A percentile compares a stretch with the other conserved stretches of the same genome.
Conservation (phyloP, 1,140 invertebrate genomes). For the Nylanderia fulva region DNA sequence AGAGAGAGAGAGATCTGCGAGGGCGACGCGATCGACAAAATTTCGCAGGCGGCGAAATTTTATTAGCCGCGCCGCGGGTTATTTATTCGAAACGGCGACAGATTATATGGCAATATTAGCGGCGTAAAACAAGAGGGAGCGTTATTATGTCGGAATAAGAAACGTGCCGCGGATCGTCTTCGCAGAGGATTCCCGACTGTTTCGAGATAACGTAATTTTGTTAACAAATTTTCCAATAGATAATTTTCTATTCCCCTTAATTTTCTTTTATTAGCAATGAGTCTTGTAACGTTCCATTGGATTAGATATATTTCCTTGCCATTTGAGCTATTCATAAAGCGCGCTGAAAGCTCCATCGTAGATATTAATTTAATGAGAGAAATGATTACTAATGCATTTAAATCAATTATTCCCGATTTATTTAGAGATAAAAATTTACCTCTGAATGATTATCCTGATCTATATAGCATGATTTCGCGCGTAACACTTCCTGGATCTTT, state of each 20-base stretch:
- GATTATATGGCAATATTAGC: constrained; percentile 75
- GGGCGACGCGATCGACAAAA: constrained; percentile 54
- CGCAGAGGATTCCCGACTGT: not conserved
- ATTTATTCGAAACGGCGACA: constrained; percentile 75
- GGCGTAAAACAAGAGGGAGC: constrained; percentile 27
- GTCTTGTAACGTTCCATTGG: not conserved
- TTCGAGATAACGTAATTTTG: not conserved
- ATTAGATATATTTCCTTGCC: not conserved
- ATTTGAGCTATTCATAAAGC: not conserved
- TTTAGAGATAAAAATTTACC: not conserved
- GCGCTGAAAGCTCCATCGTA: not conserved
- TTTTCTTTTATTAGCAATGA: not conserved
- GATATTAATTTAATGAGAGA: constrained; percentile 9
- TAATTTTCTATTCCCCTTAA: not conserved
- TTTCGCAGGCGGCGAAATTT: constrained; percentile 70
- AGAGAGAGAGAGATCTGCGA: not conserved
- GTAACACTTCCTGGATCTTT: constrained; percentile 46
- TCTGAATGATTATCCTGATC: not conserved
- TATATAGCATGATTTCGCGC: constrained; percentile 9
- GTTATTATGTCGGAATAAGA: constrained; percentile 45
- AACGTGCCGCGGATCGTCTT: constrained; percentile 22
- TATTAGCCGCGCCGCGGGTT: constrained; percentile 75
- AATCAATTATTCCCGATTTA: not conserved
- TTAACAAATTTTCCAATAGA: not conserved
- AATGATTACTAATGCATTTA: not conserved